Conservation (phyloP, 2,113 vertebrate genomes). For the Progne subis region DNA sequence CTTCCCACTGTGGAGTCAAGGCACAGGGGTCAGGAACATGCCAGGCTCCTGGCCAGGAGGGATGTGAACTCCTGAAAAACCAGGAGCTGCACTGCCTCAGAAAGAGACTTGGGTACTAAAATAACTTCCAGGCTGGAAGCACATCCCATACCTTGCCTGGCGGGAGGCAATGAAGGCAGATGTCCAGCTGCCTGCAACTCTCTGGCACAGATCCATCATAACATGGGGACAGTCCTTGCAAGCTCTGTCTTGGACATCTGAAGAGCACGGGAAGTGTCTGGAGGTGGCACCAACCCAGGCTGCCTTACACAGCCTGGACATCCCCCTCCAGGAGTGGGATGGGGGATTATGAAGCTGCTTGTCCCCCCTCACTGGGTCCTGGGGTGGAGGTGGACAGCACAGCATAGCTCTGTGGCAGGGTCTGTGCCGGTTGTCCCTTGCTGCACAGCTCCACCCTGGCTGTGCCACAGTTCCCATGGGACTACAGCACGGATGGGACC, state of each 20-base stretch:
- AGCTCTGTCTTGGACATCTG: not conserved
- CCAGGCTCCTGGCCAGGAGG: not conserved
- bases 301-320: not conserved
- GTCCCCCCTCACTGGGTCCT: no score
- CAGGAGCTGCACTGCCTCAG: not conserved
- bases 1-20: fast-evolving
- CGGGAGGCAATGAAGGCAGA: fast-evolving
- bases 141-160: not conserved
- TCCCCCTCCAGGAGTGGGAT: fast-evolving
- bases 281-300: fast-evolving
- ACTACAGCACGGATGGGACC: not conserved
- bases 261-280: fast-evolving
- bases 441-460: fast-evolving
- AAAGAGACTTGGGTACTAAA: not conserved
- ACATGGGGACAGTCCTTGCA: not conserved
- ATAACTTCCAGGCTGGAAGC: not conserved
- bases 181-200: not conserved
- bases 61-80: not conserved
- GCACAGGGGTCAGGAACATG: not conserved
- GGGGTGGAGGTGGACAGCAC: not conserved
- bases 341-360: not conserved
- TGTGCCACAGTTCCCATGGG: fast-evolving
- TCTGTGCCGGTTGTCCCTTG: fast-evolving
- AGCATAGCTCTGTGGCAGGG: not conserved
- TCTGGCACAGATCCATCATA: fast-evolving